These are phyloP conservation scores for Peromyscus nudipes DNA, from an alignment of 2,797 vertebrate genomes.

Conservation along the genomic window DNA sequence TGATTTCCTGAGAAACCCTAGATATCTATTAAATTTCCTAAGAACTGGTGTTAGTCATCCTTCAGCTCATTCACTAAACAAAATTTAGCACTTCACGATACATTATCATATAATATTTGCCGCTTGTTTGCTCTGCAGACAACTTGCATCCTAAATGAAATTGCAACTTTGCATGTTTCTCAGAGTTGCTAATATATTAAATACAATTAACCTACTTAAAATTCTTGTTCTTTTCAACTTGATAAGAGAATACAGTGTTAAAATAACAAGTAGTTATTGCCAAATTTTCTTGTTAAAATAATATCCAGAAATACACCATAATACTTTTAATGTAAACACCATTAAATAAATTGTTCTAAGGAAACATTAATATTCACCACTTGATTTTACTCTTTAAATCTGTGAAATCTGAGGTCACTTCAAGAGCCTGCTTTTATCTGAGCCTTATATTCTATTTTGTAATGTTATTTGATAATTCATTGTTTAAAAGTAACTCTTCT, in stretches of 20 bases:
- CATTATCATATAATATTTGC: neutral
- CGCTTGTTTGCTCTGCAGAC: neutral
- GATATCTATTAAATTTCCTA: neutral
- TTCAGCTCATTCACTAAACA: neutral
- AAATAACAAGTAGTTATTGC: neutral
- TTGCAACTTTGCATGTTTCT: neutral
- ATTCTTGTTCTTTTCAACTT: neutral
- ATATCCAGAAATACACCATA: neutral
- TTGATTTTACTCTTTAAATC: neutral
- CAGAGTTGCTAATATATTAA: neutral
- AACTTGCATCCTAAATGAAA: neutral
- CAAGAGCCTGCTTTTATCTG: neutral
- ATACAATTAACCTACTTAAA: neutral
- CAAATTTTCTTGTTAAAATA: neutral
- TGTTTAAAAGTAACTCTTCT: neutral
- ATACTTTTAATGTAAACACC: neutral
- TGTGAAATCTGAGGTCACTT: neutral
- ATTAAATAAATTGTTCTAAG: neutral
- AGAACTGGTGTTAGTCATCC: neutral
- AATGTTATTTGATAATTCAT: neutral
- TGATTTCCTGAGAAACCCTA: conserved; percentile 15
- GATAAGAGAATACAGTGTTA: neutral
- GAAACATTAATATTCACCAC: neutral
- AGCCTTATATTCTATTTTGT: neutral
- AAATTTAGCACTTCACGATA: neutral